Evolutionary conservation across 2,113 vertebrate species (phyloP), one percentile per base, ranked within the genome.

Genomic region (Solenodon paradoxus): DNA sequence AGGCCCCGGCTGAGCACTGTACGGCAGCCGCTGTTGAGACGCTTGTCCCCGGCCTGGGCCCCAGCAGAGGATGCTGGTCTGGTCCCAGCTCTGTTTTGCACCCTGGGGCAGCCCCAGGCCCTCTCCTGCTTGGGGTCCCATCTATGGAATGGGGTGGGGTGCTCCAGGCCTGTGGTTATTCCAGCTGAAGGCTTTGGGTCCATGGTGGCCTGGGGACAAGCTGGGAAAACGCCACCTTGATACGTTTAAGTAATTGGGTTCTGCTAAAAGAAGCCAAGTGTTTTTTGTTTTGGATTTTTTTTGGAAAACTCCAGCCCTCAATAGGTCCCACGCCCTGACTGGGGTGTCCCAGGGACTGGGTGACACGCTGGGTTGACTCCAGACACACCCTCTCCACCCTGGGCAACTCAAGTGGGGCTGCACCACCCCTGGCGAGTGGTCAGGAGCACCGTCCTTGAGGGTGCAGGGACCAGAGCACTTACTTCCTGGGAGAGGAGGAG

Each of bases 401-500:
- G 20, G 55, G 55, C 47, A 69, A 26, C 53, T 83, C 53, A 53
- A 7, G 28, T n/a, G 24, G 32, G n/a, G 47, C 6, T 20, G 9
- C 6, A 2, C 17, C 2, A 2, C 42, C 10, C n/a, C 3, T 3
- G 13, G 57, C 0, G 1, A 49, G 59, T n/a, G 32, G 51, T 17
- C 4, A 20, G 82, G 47, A 22, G 15, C 4, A 0, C n/a, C 0
- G 1, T 40, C 89, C 90, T 22, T 0, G 13, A 4, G 10, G 72
- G 13, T 2, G 47, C 28, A 30, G 51, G 24, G 30, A 16, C 0
- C 10, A 26, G 28, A 7, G 7, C 15, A 13, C n/a, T 42, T 17
- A 15, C 53, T 61, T 63, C n/a, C 30, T 68, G 49, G 66, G 22
- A 2, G 8, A 12, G 7, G 51, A 64, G 84, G 66, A 71, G n/a